Evolutionary conservation across 35 echinoderm and acorn worm species (phyloP).

Genomic region (Diadema setosum): DNA sequence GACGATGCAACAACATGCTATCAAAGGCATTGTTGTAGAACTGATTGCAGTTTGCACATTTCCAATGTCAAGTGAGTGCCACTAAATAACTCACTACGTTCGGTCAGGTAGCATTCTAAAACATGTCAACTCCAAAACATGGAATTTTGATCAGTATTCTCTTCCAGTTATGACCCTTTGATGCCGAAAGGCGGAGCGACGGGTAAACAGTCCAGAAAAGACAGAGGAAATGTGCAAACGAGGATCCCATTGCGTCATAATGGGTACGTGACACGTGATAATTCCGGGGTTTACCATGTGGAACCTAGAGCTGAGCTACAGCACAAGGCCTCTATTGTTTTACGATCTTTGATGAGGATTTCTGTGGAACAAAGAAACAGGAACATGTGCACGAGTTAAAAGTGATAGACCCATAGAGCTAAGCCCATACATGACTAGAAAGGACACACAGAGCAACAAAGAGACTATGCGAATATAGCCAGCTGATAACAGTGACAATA

Average conservation of each 20-base stretch:
- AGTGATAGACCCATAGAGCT: not conserved
- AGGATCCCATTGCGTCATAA: too few relatives aligned
- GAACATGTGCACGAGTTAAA: not conserved
- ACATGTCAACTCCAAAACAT: not conserved
- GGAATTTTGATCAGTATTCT: not conserved
- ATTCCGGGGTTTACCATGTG: constrained; percentile 3
- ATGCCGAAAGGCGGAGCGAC: not conserved
- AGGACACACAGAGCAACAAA: too few relatives aligned
- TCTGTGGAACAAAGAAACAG: not conserved
- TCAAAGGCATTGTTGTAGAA: too few relatives aligned
- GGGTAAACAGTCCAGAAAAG: too few relatives aligned
- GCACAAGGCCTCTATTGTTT: not conserved
- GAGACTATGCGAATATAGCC: too few relatives aligned
- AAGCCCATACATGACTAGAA: too few relatives aligned
- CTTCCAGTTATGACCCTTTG: not conserved
- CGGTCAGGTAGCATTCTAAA: not conserved
- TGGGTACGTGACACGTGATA: not conserved
- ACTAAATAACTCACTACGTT: too few relatives aligned
- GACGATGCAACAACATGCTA: not conserved
- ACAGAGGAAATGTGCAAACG: too few relatives aligned
- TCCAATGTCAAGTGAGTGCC: too few relatives aligned
- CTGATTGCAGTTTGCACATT: too few relatives aligned
- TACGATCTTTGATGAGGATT: not conserved
- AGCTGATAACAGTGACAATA: too few relatives aligned
- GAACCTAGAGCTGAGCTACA: constrained; percentile 4